Evolutionary conservation across 2,797 vertebrate species (phyloP).

Genomic region (Argentina silus): DNA sequence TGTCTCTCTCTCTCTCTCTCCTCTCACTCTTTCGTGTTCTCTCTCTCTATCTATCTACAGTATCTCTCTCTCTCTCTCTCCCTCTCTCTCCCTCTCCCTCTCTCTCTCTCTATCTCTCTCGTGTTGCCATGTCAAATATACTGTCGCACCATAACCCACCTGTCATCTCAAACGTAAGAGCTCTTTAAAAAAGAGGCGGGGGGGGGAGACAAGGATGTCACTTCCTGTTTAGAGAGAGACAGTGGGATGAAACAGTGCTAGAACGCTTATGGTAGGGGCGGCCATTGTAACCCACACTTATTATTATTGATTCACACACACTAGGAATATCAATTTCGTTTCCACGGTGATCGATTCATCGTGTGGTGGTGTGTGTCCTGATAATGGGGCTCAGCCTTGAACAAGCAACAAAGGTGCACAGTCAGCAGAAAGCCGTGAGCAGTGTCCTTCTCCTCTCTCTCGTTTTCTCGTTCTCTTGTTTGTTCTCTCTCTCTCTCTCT

Average conservation of each 20-base stretch:
- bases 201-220: conserved; percentile 36
- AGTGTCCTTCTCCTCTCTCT: neutral
- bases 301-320: conserved; percentile 81
- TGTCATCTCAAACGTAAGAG: conserved; percentile 43
- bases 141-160: conserved; percentile 39
- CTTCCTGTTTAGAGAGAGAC: conserved; percentile 57
- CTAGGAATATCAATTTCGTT: conserved; percentile 73
- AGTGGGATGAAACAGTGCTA: conserved; percentile 61
- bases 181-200: conserved; percentile 20
- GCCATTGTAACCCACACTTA: conserved; percentile 64
- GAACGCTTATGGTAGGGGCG: conserved; percentile 66
- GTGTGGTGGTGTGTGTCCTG: conserved; percentile 48
- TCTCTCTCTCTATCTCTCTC: too few relatives aligned
- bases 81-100: too few relatives aligned
- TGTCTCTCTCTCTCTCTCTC: too few relatives aligned
- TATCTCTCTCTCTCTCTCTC: too few relatives aligned
- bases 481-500: neutral
- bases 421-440: conserved; percentile 49
- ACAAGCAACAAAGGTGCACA: conserved; percentile 37
- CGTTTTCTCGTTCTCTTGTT: neutral
- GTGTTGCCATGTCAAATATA: too few relatives aligned
- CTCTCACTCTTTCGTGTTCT: too few relatives aligned
- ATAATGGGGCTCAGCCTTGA: conserved; percentile 64
- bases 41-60: too few relatives aligned
- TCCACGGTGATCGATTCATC: conserved; percentile 68